Evolutionary conservation across 2,888 invertebrate species (phyloP), one percentile per base, ranked within the genome.

Genomic region (Pocota personata): DNA sequence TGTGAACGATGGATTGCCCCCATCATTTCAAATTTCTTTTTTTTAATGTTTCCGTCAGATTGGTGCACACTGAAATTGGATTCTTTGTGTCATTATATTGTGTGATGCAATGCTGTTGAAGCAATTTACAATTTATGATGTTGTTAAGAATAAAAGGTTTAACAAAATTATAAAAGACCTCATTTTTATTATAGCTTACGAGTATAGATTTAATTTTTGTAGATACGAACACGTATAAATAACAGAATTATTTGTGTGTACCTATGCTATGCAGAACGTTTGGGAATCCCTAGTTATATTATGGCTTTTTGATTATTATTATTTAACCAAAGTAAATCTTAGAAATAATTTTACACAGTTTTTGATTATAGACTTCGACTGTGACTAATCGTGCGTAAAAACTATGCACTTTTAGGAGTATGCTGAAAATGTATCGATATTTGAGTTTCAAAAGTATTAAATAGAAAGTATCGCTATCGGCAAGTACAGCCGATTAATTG

Each of bases 31-130:
- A 40, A 37, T 40, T n/a, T 55, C 32, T 16, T 57, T 16, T 58
- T 58, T 58, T 37, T 58, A 37, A 40, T 37, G 58, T 58, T 12
- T 40, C 40, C n/a, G 24, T 58, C 58, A 40, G 37, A 58, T 58
- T 58, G 35, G n/a, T 21, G 21, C n/a, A 40, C 58, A 58, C 6
- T 58, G 19, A 40, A 58, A 58, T 58, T 37, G 37, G 24, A 3
- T 58, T 58, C 37, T 58, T 58, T 37, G 24, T 30, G n/a, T 30
- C 27, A 58, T 58, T 37, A 21, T 21, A 7, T 21, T 19, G 35
- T 40, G 8, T 24, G 37, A 32, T 40, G 24, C 58, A 40, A 40
- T 58, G 21, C 40, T 58, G 58, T 58, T 58, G 24, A 37, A 40
- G 58, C 58, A 40, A 37, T 58, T 21, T 58, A 58, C n/a, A 12